Evolutionary conservation across 2,797 vertebrate species (phyloP), one percentile per base, ranked within the genome.

Genomic region (Balearica regulorum): DNA sequence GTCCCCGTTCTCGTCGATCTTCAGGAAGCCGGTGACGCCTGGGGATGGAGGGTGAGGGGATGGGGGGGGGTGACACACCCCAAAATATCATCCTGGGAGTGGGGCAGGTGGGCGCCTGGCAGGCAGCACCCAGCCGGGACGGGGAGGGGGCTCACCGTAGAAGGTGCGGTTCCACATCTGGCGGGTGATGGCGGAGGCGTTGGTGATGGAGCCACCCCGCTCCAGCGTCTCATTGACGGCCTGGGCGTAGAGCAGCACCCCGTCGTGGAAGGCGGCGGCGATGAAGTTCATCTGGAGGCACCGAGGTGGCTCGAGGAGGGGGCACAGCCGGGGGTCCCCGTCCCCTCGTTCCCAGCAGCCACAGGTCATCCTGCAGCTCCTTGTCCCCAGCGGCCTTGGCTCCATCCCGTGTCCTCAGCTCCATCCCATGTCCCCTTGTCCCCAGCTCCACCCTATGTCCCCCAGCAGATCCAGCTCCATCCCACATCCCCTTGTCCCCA

Each of bases 81-180:
- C 57, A n/a, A 60, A 78, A 41, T 6, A 35, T 2, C 60, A 17
- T 7, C 70, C n/a, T 44, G 66, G 35, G 54, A 68, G 24, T 0
- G 4, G 51, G 22, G 46, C 4, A 2, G 35, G 55, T 3, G 24
- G 53, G 48, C 2, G 2, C 8, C 37, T 5, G 37, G n/a, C n/a
- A n/a, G 53, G 84, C 16, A 46, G 46, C 53, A 31, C 24, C 22
- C 49, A 21, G 46, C n/a, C 16, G 46, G 46, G 49, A 4, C 2
- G 11, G 82, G 13, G 46, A 5, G 2, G 19, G 41, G 31, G 15
- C 94, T 85, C 48, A 99, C 99, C 99, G 9, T 98, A 96, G 96
- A 98, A 99, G 44, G 98, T 99, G 48, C 99, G 98, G 81, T 99
- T 99, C 98, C 99, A 99, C 99, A 99, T 99, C 95, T 97, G 97